phyloP scores from a whole-genome alignment of 2,797 vertebrate genomes.

The Anguilla obscura region DNA sequence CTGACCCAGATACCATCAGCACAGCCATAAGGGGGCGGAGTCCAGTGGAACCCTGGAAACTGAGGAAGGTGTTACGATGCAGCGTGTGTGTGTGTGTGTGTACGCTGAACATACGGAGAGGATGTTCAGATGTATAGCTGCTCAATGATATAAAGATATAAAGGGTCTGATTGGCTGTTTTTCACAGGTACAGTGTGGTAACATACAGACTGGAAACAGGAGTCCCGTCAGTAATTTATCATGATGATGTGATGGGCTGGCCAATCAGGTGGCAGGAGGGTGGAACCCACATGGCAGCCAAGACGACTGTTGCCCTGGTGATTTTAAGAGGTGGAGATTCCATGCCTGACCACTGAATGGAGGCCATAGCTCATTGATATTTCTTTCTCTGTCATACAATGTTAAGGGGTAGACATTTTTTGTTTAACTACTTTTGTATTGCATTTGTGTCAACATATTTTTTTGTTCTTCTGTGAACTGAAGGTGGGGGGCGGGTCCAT shows the following conservation, averaged over 20 bases:
- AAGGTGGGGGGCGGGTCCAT: background rate
- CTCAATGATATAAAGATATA: too few species aligned
- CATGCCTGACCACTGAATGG: background rate
- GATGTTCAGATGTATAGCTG: too few species aligned
- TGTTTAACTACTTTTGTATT: too few species aligned
- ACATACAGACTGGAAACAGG: background rate
- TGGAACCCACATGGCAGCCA: background rate
- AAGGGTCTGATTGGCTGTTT: too few species aligned
- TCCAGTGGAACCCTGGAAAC: background rate
- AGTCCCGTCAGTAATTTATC: background rate
- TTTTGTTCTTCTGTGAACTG: too few species aligned
- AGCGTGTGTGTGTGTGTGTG: background rate
- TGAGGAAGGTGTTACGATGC: too few species aligned
- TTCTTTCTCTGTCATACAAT: too few species aligned
- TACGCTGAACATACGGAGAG: background rate
- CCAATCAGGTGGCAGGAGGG: background rate
- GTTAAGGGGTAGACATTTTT: background rate
- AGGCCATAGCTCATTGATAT: background rate
- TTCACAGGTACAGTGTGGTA: background rate
- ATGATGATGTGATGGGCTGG: background rate
- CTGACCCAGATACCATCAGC: slow-evolving; percentile 33
- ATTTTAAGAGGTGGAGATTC: background rate
- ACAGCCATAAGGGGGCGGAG: background rate
- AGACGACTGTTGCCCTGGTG: background rate
- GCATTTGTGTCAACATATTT: too few species aligned